Evolutionary conservation across 2,888 invertebrate genomes (phyloP).

Genomic region (Dynastes tityus): DNA sequence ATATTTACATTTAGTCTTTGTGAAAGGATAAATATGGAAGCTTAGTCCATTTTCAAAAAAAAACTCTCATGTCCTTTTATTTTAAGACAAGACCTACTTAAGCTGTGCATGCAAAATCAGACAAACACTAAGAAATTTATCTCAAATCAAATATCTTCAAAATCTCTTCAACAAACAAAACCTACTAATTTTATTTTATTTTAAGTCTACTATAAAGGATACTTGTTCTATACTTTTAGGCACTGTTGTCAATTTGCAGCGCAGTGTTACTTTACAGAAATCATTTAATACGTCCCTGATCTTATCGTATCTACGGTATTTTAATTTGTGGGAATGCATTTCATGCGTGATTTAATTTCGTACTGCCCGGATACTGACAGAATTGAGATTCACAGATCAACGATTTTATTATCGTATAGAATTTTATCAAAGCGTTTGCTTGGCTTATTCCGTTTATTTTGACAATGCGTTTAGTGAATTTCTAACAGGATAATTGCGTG

Average conservation of each 20-base stretch:
- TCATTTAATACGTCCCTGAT: constrained; percentile 4
- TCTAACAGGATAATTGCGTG: constrained; percentile 28
- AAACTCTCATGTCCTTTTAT: no score
- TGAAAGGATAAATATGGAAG: no score
- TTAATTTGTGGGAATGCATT: constrained; percentile 32
- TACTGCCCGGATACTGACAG: constrained; percentile 31
- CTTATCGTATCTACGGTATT: not conserved
- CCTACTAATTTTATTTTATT: no score
- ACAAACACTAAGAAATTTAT: no score
- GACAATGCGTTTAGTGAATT: not conserved
- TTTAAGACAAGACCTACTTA: no score
- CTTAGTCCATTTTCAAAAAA: no score
- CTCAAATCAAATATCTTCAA: no score
- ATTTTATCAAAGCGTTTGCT: constrained; percentile 14
- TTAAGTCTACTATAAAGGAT: no score
- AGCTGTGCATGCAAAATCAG: no score
- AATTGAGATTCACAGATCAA: constrained; percentile 39
- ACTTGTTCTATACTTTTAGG: no score
- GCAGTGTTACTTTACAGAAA: not conserved
- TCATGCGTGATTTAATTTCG: constrained; percentile 39
- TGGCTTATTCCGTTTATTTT: constrained; percentile 10
- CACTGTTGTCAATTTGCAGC: not conserved
- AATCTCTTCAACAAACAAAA: no score
- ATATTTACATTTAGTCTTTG: no score
- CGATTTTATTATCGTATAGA: constrained; percentile 39